Percentiles rank a stretch among this genome's conserved stretches.
phyloP scores from a whole-genome alignment of 2,888 invertebrate genomes.

The Drosophila subquinaria region DNA sequence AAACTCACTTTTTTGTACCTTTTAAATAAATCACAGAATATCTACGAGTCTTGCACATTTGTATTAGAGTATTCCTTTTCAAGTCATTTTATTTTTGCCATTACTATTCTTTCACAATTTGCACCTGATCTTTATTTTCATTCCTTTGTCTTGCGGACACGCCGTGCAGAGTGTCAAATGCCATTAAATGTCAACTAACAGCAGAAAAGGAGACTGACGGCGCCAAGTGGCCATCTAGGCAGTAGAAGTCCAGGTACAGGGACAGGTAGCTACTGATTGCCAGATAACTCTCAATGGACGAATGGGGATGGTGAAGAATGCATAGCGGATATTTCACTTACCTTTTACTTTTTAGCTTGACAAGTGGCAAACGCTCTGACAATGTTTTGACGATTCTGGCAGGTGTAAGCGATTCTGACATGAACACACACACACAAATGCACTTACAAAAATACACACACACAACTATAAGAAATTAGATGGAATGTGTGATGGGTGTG shows the following conservation, averaged over 20 bases:
- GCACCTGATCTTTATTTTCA: constrained; percentile 47
- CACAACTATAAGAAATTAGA: constrained; percentile 32
- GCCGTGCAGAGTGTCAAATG: constrained; percentile 68
- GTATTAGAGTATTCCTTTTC: neutral
- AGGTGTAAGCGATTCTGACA: constrained; percentile 61
- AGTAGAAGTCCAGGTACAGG: constrained; percentile 5
- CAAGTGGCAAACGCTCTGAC: constrained; percentile 67
- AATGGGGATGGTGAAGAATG: constrained; percentile 1
- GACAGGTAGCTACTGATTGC: constrained; percentile 62
- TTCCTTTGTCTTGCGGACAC: constrained; percentile 55
- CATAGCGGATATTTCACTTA: constrained; percentile 68
- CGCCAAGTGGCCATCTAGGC: constrained; percentile 61
- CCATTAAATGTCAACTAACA: constrained; percentile 76
- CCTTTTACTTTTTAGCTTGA: constrained; percentile 52
- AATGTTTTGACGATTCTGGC: constrained; percentile 64
- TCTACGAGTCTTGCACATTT: neutral
- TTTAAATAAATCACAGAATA: neutral
- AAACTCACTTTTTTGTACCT: neutral
- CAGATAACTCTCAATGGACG: constrained; percentile 27
- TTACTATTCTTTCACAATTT: constrained; percentile 38
- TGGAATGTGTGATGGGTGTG: constrained; percentile 41
- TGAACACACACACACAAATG: constrained; percentile 22
- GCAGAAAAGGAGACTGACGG: constrained; percentile 41
- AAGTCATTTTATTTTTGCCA: constrained; percentile 26
- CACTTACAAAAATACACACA: neutral